These are phyloP conservation scores for Carassius carassius DNA, from an alignment of 2,113 vertebrate species.

Conservation along the genomic window DNA sequence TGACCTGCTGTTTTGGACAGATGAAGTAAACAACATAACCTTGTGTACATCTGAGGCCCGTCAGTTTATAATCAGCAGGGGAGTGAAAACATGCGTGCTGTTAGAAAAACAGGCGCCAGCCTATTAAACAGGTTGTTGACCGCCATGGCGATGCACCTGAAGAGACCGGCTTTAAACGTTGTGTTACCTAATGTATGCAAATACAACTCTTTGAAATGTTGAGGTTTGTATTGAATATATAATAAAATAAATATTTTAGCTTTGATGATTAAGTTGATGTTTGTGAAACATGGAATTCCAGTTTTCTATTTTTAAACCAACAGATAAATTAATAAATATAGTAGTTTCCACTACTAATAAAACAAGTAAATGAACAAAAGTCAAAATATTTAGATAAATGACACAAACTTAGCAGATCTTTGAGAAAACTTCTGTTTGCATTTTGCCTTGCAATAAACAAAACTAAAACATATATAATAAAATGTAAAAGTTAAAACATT, in stretches of 20 bases:
- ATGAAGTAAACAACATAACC: not conserved
- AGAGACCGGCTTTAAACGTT: not conserved
- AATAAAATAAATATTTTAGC: not conserved
- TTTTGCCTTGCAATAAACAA: not conserved
- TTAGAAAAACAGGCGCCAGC: not conserved
- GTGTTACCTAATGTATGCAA: not conserved
- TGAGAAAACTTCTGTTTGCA: not conserved
- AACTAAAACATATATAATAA: too few species aligned
- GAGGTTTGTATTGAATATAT: too few species aligned
- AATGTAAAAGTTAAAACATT: too few species aligned
- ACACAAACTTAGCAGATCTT: not conserved
- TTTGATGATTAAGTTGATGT: too few species aligned
- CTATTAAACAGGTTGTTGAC: conserved; percentile 19
- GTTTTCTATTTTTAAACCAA: too few species aligned
- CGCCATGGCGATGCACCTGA: not conserved
- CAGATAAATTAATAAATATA: too few species aligned
- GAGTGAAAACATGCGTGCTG: not conserved
- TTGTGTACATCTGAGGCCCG: not conserved
- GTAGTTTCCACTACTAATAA: too few species aligned
- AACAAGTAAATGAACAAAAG: too few species aligned
- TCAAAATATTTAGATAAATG: too few species aligned
- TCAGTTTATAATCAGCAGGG: conserved; percentile 5
- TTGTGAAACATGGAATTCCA: too few species aligned
- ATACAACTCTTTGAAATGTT: not conserved
- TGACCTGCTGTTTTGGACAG: conserved; percentile 5